A percentile compares a stretch with the other conserved stretches of the same genome.
Conservation (phyloP, 2,888 invertebrate genomes). For the Allygus modestus region DNA sequence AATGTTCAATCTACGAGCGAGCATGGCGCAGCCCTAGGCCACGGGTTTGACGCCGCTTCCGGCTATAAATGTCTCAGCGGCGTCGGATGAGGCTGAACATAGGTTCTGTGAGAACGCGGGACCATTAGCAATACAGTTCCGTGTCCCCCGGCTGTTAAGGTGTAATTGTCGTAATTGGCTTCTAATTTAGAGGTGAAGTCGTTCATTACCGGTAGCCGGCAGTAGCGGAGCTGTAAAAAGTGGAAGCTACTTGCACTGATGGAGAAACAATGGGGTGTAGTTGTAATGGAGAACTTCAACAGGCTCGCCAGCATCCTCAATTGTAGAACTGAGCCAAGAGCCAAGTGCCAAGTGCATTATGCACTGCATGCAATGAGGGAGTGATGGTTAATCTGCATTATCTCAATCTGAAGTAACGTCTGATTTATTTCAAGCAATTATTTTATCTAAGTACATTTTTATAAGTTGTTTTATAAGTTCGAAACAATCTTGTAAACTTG, state of each 20-base stretch:
- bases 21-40: neutral
- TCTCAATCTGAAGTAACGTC: too few relatives aligned
- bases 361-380: too few relatives aligned
- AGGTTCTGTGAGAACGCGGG: slow-evolving; percentile 13
- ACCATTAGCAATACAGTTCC: slow-evolving; percentile 44
- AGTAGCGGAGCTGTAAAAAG: neutral
- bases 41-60: neutral
- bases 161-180: slow-evolving; percentile 56
- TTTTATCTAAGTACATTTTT: too few relatives aligned
- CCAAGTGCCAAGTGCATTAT: too few relatives aligned
- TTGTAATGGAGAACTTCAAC: neutral
- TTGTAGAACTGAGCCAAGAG: too few relatives aligned
- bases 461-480: too few relatives aligned
- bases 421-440: too few relatives aligned
- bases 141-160: slow-evolving; percentile 39
- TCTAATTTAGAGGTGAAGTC: slow-evolving; percentile 48
- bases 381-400: too few relatives aligned
- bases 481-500: too few relatives aligned
- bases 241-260: slow-evolving; percentile 7
- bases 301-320: too few relatives aligned
- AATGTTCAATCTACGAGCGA: too few relatives aligned
- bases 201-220: slow-evolving; percentile 50
- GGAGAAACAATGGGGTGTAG: slow-evolving; percentile 18
- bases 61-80: neutral
- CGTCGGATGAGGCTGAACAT: neutral